A percentile compares a stretch with the other conserved stretches of the same genome.
Evolutionary conservation across 2,113 vertebrate genomes (phyloP).

Genomic region (Corynorhinus townsendii): DNA sequence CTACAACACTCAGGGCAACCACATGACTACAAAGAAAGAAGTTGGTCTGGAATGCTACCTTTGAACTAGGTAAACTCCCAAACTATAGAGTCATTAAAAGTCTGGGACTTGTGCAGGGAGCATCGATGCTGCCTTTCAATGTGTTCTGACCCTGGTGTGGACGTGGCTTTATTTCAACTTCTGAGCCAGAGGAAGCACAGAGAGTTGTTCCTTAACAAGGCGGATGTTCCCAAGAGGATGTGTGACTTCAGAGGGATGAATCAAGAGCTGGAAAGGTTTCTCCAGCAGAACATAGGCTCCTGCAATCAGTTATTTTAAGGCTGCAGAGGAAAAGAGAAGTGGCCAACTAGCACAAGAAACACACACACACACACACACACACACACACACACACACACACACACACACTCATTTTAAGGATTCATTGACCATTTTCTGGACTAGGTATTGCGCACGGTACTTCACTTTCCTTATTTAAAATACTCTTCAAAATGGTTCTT

Average conservation of each 20-base stretch:
- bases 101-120: neutral
- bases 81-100: too few relatives aligned
- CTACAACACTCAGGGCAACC: neutral
- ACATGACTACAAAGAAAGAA: neutral
- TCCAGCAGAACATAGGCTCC: neutral
- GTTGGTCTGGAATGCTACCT: neutral
- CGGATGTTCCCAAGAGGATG: neutral
- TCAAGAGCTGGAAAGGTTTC: rapidly evolving
- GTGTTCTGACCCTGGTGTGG: neutral
- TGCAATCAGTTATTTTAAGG: neutral
- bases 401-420: neutral
- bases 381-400: too few relatives aligned
- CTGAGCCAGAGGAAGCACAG: neutral
- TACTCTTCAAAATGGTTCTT: neutral
- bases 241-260: neutral
- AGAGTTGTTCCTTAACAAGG: neutral
- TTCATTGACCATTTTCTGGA: neutral
- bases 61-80: too few relatives aligned
- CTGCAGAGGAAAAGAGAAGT: neutral
- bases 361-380: too few relatives aligned
- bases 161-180: rapidly evolving
- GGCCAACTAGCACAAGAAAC: rapidly evolving
- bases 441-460: neutral
- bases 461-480: neutral
- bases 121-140: rapidly evolving